Base-by-base conservation (phyloP, 2,113 vertebrate genomes). In the Hydropotes inermis region DNA sequence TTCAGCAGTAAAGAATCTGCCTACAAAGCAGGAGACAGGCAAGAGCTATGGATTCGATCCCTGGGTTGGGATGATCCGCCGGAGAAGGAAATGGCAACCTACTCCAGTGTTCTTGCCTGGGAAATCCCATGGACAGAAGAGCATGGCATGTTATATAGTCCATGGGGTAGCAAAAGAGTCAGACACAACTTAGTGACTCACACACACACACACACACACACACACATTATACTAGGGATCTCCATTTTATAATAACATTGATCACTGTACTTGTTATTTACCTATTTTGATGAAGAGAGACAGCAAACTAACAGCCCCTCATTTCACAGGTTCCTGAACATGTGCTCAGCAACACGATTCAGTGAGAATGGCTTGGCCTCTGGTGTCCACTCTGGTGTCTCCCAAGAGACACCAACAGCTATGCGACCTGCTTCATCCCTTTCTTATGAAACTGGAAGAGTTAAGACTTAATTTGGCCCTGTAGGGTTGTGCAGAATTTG, bases 401-500 rank as follows among this genome's bases (percentile, higher is more conserved):
- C 33, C 21, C 25, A 39, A 61, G 19, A 88, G 30, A 58, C 64
- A 27, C 0, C 7, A n/a, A 61, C 5, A 13, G 14, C 7, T 15
- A 30, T 11, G 13, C 23, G 8, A 16, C 0, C n/a, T 43, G 39
- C 11, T 45, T 54, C 14, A 28, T 45, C 33, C 89, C 6, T 85
- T 6, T 78, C 81, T 52, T 21, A 16, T 13, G 3, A 3, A 93
- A 52, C 17, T 23, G 33, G 15, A 70, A 13, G 30, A 43, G 13
- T 50, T 50, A 50, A 50, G 8, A 81, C 60, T 79, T 60, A 82
- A 43, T 33, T 33, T 36, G 33, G n/a, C 17, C 17, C 14, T 25
- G 1, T 0, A 11, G 11, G 3, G 0, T 28, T 36, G 14, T 43
- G 15, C 7, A 58, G 9, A 79, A 70, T 45, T 45, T 47, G 21